Base-by-base conservation (phyloP, 2,797 vertebrate genomes). In the Eulemur mongoz region DNA sequence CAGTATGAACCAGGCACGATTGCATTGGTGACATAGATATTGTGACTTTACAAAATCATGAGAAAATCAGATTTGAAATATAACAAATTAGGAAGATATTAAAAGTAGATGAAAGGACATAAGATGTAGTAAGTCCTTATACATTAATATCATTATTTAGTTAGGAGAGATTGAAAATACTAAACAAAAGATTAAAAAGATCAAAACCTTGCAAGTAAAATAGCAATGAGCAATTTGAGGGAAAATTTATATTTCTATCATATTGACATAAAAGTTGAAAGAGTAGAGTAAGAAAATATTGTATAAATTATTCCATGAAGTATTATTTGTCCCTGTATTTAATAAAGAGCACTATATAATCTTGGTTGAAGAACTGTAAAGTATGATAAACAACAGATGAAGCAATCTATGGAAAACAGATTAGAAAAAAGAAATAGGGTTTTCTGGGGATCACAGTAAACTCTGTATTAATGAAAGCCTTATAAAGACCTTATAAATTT, bases 201-300 rank as follows among this genome's bases (percentile, higher is more conserved):
- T 25, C 0, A 13, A 95, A 91, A 54, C 4, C 14, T 65, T 50
- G 2, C 12, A 81, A 88, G 6, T 15, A 89, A 92, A 94, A 32
- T 50, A 61, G 5, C 90, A 95, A 83, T 85, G 4, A 63, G 7
- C 59, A 54, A 40, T 7, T 72, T 70, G 15, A 92, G 25, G 54
- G 4, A 92, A 57, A 61, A 54, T 84, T 97, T 80, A 79, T 80
- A 94, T 93, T 97, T 35, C 14, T 94, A 22, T 59, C n/a, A 93
- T 20, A 20, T 50, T 84, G 50, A 95, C 84, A 93, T 72, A 97
- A 78, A 98, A 82, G 43, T 40, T 45, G 40, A 85, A 85, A 78
- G 5, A 2, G 7, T 15, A 22, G 11, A 38, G 15, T 84, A 32
- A 45, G 79, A 23, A 4, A 92, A 80, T 35, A 38, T 43, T 78